Base-by-base conservation (phyloP, 2,888 invertebrate genomes). In the Venustoraphidia nigricollis region DNA sequence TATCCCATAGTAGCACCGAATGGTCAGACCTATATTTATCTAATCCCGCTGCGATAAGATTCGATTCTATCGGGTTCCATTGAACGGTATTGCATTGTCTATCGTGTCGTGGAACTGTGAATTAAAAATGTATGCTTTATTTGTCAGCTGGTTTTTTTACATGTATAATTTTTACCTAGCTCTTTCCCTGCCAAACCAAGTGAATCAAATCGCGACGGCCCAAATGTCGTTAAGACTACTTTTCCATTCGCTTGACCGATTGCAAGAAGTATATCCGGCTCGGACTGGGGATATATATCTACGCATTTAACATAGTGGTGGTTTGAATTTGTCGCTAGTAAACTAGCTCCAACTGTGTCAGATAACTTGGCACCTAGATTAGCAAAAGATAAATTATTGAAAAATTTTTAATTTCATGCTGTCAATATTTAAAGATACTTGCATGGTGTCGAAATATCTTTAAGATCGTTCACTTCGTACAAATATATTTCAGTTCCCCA, bases 401-500 rank as follows among this genome's bases (percentile, higher is more conserved):
- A 10, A 47, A 41, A 13, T 10, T 36, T 40, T 9, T 10, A 35
- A 13, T 9, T 10, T 34, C 27, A 10, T 17, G 17, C 45, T 17
- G 27, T 36, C 14, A 27, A 27, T 27, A 10, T 36, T 45, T 37
- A 14, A 11, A 17, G 27, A 44, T 50, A 59, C 66, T 61, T 55
- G 67, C 68, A 63, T 17, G 69, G 63, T 51, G 62, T 60, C 35
- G 71, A 68, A 42, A 72, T 71, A 55, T 81, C 78, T 63, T 75
- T 75, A 36, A 76, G 65, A 40, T 73, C 69, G 54, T 74, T 71
- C 27, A 86, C 78, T 71, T 91, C 87, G 63, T 92, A 93, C 45
- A 94, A 70, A 65, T 79, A 83, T 61, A 95, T 83, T 61, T 93
- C 91, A 47, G 90, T 83, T 40, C 91, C 89, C 86, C 91, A 92